Evolutionary conservation across 1,140 invertebrate species (phyloP).

Genomic region (Phortica variegata): DNA sequence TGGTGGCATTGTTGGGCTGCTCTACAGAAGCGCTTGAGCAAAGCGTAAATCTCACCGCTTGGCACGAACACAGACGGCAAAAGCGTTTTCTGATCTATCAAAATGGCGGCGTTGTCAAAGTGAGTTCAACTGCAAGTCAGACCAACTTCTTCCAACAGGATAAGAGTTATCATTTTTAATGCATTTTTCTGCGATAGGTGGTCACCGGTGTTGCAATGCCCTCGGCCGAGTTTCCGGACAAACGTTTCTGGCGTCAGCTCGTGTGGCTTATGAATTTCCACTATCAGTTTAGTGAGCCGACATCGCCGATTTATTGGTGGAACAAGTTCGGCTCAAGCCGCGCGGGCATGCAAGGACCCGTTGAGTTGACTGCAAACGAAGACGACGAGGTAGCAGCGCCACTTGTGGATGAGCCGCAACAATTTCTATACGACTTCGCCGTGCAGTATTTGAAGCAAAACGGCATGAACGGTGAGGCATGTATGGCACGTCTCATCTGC

Average conservation of each 20-base stretch:
- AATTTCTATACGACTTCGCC: slow-evolving; percentile 27
- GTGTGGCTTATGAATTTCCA: slow-evolving; percentile 38
- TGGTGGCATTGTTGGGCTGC: too few species aligned
- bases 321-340: slow-evolving; percentile 25
- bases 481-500: slow-evolving; percentile 32
- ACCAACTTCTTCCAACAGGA: too few species aligned
- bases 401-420: slow-evolving; percentile 30
- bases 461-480: slow-evolving; percentile 27
- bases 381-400: neutral
- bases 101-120: slow-evolving; percentile 35
- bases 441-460: slow-evolving; percentile 32
- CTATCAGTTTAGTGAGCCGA: slow-evolving; percentile 34
- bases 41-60: slow-evolving; percentile 25
- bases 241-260: slow-evolving; percentile 37
- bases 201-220: slow-evolving; percentile 31
- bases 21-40: too few species aligned
- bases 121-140: slow-evolving; percentile 1
- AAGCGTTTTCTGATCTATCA: slow-evolving; percentile 36
- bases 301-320: slow-evolving; percentile 42
- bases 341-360: slow-evolving; percentile 18
- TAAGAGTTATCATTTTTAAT: too few species aligned
- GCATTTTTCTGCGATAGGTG: slow-evolving; percentile 18
- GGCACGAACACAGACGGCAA: slow-evolving; percentile 32
- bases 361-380: too few species aligned
- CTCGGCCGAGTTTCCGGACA: slow-evolving; percentile 26